Base-by-base conservation (phyloP, 2,888 invertebrate genomes). In the Oeneis ivallda region DNA sequence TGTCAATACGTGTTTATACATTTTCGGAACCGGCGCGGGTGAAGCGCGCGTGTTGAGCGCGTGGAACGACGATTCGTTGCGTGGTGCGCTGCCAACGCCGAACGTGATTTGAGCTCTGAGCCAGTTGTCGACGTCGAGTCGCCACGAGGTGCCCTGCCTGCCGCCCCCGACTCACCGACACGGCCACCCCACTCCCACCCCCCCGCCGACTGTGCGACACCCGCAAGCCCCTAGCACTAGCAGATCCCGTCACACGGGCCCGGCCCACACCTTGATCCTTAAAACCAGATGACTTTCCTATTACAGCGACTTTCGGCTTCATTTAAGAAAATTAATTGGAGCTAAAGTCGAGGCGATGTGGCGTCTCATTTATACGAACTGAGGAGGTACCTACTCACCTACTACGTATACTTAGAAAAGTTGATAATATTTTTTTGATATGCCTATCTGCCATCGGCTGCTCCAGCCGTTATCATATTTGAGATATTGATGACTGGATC, bases 81-180 rank as follows among this genome's bases (percentile, higher is more conserved):
- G 87, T 81, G 79, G 79, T 82, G 79, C 81, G 84, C 77, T 79
- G 79, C 82, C 78, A 81, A 79, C 78, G 85, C 85, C 87, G 81
- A 87, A 82, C 82, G 86, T 79, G 86, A 86, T 88, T 87, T 84
- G 77, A 84, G 84, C 75, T 70, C 69, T 54, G 66, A 68, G 63
- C 63, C 68, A 62, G 83, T 80, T 80, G 79, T 72, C 73, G 74
- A 69, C 73, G 79, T 72, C 73, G 74, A 69, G 73, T 79, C 79
- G 79, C 80, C 81, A 81, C 77, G 78, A 78, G 77, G 70, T 69
- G 68, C 77, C 79, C 77, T 75, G 73, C 75, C 72, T 78, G 77
- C 76, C 78, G 75, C 76, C 71, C 71, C 78, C 70, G 63, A 43
- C 67, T 75, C 74, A 75, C 75, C 76, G 72, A 71, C 77, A 60